A percentile compares a stretch with the other conserved stretches of the same genome.
These are phyloP conservation scores for Brachirus orientalis DNA, from an alignment of 2,113 vertebrate species.

Conservation along the genomic window DNA sequence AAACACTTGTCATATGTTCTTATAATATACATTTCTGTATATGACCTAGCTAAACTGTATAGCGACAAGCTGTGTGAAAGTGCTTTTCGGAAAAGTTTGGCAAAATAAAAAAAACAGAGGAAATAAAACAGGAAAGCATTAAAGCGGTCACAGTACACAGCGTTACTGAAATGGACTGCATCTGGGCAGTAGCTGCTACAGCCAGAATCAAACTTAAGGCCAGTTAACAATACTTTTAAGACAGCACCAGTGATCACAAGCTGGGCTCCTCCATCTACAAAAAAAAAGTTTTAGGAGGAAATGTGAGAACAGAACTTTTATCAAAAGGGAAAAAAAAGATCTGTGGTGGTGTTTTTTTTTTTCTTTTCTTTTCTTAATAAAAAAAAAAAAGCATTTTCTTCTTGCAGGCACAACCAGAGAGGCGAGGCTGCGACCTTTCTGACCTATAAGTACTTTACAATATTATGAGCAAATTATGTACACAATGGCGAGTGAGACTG, in stretches of 20 bases:
- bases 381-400: constrained; percentile 48
- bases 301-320: constrained; percentile 26
- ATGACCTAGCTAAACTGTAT: constrained; percentile 62
- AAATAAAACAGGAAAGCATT: constrained; percentile 13
- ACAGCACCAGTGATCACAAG: constrained; percentile 73
- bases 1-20: constrained; percentile 74
- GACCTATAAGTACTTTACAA: constrained; percentile 75
- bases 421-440: constrained; percentile 37
- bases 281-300: constrained; percentile 54
- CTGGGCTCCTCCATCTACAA: constrained; percentile 56
- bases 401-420: constrained; percentile 54
- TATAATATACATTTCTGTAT: constrained; percentile 69
- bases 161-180: constrained; percentile 60
- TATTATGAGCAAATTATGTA: constrained; percentile 78
- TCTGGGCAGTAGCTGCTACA: constrained; percentile 61
- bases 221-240: constrained; percentile 66
- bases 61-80: constrained; percentile 74
- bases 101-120: constrained; percentile 37
- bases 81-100: constrained; percentile 77
- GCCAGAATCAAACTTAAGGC: constrained; percentile 67
- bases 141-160: constrained; percentile 70
- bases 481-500: constrained; percentile 75
- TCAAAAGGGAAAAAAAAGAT: constrained; percentile 33
- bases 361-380: not conserved
- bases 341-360: constrained; percentile 41